These are phyloP conservation scores for Pseudomyrmex dendroicus DNA, from an alignment of 1,140 invertebrate species.

Conservation along the genomic window DNA sequence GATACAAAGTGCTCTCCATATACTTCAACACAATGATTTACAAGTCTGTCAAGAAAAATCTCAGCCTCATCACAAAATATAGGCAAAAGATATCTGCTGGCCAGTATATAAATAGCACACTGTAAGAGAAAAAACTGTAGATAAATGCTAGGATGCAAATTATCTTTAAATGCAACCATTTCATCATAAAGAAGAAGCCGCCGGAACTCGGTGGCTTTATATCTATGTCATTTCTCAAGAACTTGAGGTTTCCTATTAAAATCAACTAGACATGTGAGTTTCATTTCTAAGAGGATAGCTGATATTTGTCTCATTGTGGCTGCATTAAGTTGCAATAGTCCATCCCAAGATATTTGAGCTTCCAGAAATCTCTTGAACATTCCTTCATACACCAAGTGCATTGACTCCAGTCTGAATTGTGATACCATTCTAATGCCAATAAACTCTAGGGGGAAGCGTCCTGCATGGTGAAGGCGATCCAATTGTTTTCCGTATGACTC, in stretches of 20 bases:
- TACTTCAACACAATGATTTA: background rate
- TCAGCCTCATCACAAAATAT: background rate
- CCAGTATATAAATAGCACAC: background rate
- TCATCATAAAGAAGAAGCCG: background rate
- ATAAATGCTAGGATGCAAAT: background rate
- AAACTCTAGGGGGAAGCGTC: background rate
- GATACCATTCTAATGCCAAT: background rate
- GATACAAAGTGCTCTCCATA: background rate
- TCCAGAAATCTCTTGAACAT: conserved; percentile 8
- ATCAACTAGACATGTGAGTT: background rate
- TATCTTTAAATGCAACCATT: conserved; percentile 4
- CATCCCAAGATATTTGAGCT: background rate
- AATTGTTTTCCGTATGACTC: background rate
- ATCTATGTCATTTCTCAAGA: background rate
- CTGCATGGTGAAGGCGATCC: background rate
- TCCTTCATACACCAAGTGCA: background rate
- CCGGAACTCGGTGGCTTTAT: conserved; percentile 4
- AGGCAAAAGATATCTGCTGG: background rate
- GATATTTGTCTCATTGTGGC: background rate
- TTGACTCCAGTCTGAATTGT: background rate
- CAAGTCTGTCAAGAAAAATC: background rate
- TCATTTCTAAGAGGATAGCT: background rate
- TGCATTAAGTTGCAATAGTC: background rate
- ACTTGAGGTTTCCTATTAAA: conserved; percentile 7
- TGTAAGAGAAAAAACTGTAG: background rate